phyloP scores from a whole-genome alignment of 2,113 vertebrate species.

The Gnathochromis pfefferi region DNA sequence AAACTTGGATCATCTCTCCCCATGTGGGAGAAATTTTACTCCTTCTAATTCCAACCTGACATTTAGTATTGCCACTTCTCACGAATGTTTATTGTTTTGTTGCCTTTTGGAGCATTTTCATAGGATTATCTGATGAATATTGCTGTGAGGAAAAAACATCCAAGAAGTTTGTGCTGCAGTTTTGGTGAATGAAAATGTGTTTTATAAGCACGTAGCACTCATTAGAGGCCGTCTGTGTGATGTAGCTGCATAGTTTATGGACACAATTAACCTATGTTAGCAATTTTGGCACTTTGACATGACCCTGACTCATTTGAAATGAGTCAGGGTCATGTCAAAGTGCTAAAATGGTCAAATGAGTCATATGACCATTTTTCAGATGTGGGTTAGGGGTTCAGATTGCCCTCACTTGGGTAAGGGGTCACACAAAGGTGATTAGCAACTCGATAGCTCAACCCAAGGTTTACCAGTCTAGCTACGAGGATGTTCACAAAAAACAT shows the following conservation, averaged over 20 bases:
- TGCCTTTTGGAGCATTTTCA: background rate
- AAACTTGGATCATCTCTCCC: background rate
- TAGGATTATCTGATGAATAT: background rate
- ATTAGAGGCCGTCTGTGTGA: background rate
- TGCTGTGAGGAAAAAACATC: background rate
- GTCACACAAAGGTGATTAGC: background rate
- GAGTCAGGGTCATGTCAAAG: background rate
- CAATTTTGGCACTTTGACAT: background rate
- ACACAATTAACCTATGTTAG: accelerated
- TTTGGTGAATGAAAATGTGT: background rate
- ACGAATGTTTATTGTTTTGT: background rate
- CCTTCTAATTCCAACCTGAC: background rate
- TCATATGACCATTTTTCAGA: background rate
- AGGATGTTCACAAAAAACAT: background rate
- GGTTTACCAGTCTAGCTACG: background rate
- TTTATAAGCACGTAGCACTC: accelerated
- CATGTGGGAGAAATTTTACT: accelerated
- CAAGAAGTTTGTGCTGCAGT: background rate
- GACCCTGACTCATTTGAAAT: accelerated
- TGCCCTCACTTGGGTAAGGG: background rate
- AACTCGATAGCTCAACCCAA: background rate
- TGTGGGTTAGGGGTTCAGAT: background rate
- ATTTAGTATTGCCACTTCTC: background rate
- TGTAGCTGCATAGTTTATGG: background rate
- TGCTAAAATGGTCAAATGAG: background rate